Evolutionary conservation across 2,888 invertebrate genomes (phyloP), one percentile per base, ranked within the genome.

Genomic region (Dasypogon diadema): DNA sequence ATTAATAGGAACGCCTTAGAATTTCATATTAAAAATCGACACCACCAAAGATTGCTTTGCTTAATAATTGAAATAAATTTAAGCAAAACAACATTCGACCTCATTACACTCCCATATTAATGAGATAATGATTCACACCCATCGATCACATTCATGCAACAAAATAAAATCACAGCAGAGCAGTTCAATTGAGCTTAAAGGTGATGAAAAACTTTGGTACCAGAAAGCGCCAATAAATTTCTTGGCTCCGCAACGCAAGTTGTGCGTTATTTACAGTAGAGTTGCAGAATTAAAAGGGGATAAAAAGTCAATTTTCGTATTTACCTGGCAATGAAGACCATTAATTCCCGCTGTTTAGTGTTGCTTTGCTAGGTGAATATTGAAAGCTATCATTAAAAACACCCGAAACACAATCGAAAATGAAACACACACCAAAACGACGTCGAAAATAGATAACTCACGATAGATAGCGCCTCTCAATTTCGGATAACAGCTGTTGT

Each of bases 401-500:
- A 14, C 30, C 16, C 6, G 21, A 60, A 60, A 16, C 30, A 60
- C 30, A 60, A 18, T 60, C 30, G 24, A 34, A 60, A 60, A 34
- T 60, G 21, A 60, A 60, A 18, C 37, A 60, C 34, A 60, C 58
- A 10, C 37, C 5, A 21, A 51, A 5, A 18, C 60, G 34, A 14
- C 8, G 12, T 18, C 16, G 16, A 18, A 37, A 60, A n/a, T 16
- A 60, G 58, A 60, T 60, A 60, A 60, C 58, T 60, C 10, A 34
- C 58, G 58, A 30, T 56, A 56, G 34, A 34, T 60, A 60, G 30
- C 58, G 58, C 16, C 60, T 60, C 16, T 60, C 34, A 60, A 34
- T 60, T 60, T 60, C 34, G 60, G 60, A 60, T 34, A 34, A 34
- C 60, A 60, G 60, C 60, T 60, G 60, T 60, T 30, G 34, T 34